Evolutionary conservation across 2,888 invertebrate genomes (phyloP), one percentile per base, ranked within the genome.

Genomic region (Margaritifera margaritifera): DNA sequence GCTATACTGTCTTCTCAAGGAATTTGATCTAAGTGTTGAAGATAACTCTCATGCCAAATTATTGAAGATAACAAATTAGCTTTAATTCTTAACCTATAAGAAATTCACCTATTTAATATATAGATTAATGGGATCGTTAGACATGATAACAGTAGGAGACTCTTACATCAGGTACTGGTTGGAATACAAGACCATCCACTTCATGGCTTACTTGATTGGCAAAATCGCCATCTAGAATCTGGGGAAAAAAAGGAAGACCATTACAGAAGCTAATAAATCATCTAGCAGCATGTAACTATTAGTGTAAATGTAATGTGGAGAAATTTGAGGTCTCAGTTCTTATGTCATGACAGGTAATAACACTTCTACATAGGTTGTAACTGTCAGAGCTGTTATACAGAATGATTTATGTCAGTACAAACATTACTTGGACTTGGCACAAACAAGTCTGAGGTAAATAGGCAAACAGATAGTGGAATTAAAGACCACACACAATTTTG

Each of bases 111-210:
- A 0, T 51, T 62, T 22, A 53, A 22, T 19, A 56, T 57, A 64
- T 42, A 65, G 22, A 55, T 2, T 19, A 64, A 42, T 55, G 31
- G 20, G 5, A 42, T 42, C 50, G 42, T 42, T 19, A 63, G 6
- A 63, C 24, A 64, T 20, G 24, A n/a, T 22, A 53, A 19, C 25
- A 50, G 22, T 22, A 2, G 20, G 6, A 59, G 6, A 31, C 8
- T 85, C 90, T 88, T 89, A 95, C 95, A 89, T 95, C 95, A 27
- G 80, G 79, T 0, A 94, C 92, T 0, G 99, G 99, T 88, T 99
- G 99, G 89, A 99, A 99, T 85, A 99, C 97, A 20, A 99, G 92
- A 25, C 99, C 99, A 87, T 99, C 99, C 0, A 98, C 98, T 89
- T 99, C 98, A 87, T 99, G 99, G 0, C 93, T 92, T 24, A 99